Evolutionary conservation across 1,140 invertebrate genomes (phyloP).

Genomic region (Drosophila setifemur): DNA sequence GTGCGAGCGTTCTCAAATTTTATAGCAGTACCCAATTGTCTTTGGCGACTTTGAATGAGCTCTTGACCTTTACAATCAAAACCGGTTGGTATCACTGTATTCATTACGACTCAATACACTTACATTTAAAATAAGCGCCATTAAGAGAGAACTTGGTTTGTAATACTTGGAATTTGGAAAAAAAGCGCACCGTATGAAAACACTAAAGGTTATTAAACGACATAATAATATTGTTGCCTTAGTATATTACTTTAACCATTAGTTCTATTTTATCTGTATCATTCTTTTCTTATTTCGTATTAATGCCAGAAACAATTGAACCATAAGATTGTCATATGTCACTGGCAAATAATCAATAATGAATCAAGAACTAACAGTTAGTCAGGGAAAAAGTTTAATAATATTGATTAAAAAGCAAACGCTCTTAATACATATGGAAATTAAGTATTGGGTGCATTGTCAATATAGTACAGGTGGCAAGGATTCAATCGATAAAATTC

Average conservation of each 20-base stretch:
- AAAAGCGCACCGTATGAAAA: no score
- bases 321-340: conserved; percentile 13
- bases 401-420: conserved; percentile 41
- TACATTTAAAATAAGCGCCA: conserved; percentile 67
- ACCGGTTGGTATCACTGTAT: not conserved
- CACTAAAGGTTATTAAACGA: conserved; percentile 4
- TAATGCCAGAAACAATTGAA: conserved; percentile 26
- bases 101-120: conserved; percentile 40
- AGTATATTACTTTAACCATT: conserved; percentile 19
- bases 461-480: no score
- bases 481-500: conserved; percentile 66
- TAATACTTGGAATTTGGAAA: not conserved
- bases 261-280: not conserved
- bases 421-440: conserved; percentile 41
- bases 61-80: conserved; percentile 21
- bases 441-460: conserved; percentile 40
- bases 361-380: no score
- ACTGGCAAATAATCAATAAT: conserved; percentile 40
- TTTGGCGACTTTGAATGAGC: conserved; percentile 45
- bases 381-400: conserved; percentile 5
- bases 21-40: conserved; percentile 65
- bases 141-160: not conserved
- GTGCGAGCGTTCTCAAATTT: conserved; percentile 52
- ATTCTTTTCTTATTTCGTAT: conserved; percentile 7
- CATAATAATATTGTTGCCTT: not conserved